Conservation (phyloP, 2,113 vertebrate genomes). For the Mastomys natalensis region DNA sequence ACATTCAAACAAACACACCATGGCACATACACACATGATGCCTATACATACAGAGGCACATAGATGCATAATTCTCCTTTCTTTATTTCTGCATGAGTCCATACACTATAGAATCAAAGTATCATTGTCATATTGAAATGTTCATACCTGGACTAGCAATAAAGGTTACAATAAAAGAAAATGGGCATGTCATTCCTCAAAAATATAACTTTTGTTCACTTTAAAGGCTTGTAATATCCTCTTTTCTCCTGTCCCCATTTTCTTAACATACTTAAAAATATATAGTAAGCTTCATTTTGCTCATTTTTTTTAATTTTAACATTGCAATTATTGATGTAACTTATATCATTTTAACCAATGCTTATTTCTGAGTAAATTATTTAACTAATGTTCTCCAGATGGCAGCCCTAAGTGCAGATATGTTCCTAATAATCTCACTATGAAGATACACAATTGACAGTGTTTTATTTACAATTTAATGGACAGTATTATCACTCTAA, state of each 20-base stretch:
- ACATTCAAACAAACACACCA: background rate
- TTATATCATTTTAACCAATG: background rate
- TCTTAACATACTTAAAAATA: background rate
- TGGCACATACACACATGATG: rapidly evolving
- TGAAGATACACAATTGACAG: too few relatives aligned
- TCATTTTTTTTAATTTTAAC: background rate
- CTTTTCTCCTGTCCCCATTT: background rate
- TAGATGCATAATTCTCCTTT: too few relatives aligned
- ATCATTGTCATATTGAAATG: background rate
- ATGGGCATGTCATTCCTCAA: background rate
- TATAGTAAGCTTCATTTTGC: background rate
- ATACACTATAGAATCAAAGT: background rate
- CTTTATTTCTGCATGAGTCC: background rate
- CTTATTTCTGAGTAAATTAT: background rate
- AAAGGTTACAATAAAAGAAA: background rate
- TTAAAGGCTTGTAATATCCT: background rate
- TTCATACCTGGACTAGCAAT: background rate
- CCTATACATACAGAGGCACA: too few relatives aligned
- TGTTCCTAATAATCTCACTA: background rate
- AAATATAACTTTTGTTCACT: constrained; percentile 14
- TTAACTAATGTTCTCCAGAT: constrained; percentile 39
- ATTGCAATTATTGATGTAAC: background rate
- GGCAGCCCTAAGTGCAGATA: background rate
- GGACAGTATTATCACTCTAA: background rate
- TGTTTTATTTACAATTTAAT: constrained; percentile 45